A percentile compares a stretch with the other conserved stretches of the same genome.
Conservation (phyloP, 2,113 vertebrate genomes). For the Odontophorus gujanensis region DNA sequence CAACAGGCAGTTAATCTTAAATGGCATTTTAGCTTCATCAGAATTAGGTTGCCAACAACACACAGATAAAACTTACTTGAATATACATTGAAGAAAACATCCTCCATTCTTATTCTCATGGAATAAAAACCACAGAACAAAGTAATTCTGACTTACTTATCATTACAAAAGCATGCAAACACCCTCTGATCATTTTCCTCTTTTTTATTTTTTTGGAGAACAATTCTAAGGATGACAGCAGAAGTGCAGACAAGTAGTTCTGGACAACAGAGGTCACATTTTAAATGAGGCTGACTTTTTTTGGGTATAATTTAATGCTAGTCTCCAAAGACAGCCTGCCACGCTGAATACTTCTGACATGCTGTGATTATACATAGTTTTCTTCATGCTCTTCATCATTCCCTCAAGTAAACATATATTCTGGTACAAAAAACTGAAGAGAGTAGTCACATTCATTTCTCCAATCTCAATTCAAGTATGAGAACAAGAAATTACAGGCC, state of each 20-base stretch:
- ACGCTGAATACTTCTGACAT: background rate
- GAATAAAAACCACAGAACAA: background rate
- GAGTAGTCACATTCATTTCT: background rate
- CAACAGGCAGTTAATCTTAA: background rate
- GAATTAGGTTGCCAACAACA: background rate
- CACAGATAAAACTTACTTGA: background rate
- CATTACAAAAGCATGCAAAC: background rate
- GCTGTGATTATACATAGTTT: background rate
- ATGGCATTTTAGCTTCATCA: background rate
- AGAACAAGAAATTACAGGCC: background rate
- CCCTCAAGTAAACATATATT: background rate
- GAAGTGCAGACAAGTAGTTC: background rate
- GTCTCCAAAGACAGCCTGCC: background rate
- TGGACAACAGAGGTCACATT: background rate
- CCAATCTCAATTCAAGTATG: background rate
- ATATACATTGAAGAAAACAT: background rate
- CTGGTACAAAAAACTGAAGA: background rate
- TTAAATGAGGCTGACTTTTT: background rate
- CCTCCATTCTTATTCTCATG: background rate
- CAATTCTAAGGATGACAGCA: background rate
- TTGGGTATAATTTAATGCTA: background rate
- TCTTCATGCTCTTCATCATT: background rate
- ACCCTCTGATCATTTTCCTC: background rate
- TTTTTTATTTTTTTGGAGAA: background rate
- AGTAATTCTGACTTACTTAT: background rate